Conservation (phyloP, 2,888 invertebrate genomes). For the Rhabditoides inermis region DNA sequence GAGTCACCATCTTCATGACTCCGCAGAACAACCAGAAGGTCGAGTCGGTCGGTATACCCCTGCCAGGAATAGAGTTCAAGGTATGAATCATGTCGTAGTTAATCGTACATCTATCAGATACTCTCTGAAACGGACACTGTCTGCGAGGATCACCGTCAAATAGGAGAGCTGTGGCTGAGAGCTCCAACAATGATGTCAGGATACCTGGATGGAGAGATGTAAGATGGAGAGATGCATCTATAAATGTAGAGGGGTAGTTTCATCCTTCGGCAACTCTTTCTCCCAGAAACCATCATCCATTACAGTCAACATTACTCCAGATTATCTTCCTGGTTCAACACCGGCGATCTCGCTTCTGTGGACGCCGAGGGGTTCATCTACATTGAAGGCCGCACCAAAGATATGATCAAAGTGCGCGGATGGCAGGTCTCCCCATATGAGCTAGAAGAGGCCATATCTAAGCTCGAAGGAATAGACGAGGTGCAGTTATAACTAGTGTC, state of each 20-base stretch:
- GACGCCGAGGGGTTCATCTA: slow-evolving; percentile 5
- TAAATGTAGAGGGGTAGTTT: background rate
- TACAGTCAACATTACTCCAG: too few relatives aligned
- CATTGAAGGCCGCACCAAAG: slow-evolving; percentile 27
- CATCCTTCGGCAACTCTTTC: background rate
- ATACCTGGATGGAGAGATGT: slow-evolving; percentile 8
- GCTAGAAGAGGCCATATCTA: slow-evolving; percentile 20
- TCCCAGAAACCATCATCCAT: too few relatives aligned
- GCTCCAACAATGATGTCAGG: slow-evolving; percentile 20
- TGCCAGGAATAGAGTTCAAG: slow-evolving; percentile 22
- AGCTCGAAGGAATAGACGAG: slow-evolving; percentile 13
- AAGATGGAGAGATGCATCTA: background rate
- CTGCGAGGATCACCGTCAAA: background rate
- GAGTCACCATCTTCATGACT: slow-evolving; percentile 29
- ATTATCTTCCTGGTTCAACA: slow-evolving; percentile 7
- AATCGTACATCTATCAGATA: background rate
- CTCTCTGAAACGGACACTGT: background rate
- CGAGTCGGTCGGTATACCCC: slow-evolving; percentile 21
- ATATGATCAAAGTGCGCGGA: slow-evolving; percentile 31
- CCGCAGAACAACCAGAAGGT: slow-evolving; percentile 8
- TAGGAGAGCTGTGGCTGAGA: slow-evolving; percentile 21
- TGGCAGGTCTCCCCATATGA: slow-evolving; percentile 35
- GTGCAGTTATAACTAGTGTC: slow-evolving; percentile 18
- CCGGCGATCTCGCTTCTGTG: slow-evolving; percentile 14
- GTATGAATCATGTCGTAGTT: background rate